These are phyloP conservation scores for Otolemur crassicaudatus DNA, from an alignment of 2,797 vertebrate genomes.

Conservation along the genomic window DNA sequence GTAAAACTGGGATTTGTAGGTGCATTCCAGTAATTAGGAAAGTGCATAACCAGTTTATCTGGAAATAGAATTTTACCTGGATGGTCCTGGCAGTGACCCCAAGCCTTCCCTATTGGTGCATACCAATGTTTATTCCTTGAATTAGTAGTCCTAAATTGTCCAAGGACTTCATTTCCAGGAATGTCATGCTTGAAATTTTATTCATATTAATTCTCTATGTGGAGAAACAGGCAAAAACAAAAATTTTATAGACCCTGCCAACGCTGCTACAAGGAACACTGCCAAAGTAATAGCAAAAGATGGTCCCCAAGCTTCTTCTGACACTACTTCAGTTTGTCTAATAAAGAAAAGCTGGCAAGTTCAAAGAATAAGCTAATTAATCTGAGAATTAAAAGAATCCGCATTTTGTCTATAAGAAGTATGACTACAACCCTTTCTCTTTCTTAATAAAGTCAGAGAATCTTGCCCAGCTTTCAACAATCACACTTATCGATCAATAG, in stretches of 20 bases:
- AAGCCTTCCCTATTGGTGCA: slow-evolving; percentile 69
- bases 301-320: slow-evolving; percentile 74
- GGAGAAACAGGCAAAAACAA: slow-evolving; percentile 77
- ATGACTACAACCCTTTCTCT: slow-evolving; percentile 44
- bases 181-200: slow-evolving; percentile 75
- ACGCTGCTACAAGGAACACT: slow-evolving; percentile 70
- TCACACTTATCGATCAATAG: background rate
- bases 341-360: slow-evolving; percentile 75
- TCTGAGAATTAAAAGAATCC: slow-evolving; percentile 73
- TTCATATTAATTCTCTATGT: slow-evolving; percentile 77
- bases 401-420: slow-evolving; percentile 66
- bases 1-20: slow-evolving; percentile 27
- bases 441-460: slow-evolving; percentile 56
- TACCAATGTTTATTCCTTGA: slow-evolving; percentile 78
- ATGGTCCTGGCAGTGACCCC: slow-evolving; percentile 59
- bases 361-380: slow-evolving; percentile 79
- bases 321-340: slow-evolving; percentile 71
- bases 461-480: slow-evolving; percentile 32
- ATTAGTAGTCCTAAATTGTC: slow-evolving; percentile 79
- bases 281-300: slow-evolving; percentile 78
- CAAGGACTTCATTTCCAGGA: slow-evolving; percentile 81
- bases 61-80: slow-evolving; percentile 61
- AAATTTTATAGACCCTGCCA: slow-evolving; percentile 71
- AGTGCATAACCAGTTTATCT: slow-evolving; percentile 42
- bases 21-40: slow-evolving; percentile 68